Conservation (phyloP, 2,113 vertebrate species). For the Artemisiospiza belli region DNA sequence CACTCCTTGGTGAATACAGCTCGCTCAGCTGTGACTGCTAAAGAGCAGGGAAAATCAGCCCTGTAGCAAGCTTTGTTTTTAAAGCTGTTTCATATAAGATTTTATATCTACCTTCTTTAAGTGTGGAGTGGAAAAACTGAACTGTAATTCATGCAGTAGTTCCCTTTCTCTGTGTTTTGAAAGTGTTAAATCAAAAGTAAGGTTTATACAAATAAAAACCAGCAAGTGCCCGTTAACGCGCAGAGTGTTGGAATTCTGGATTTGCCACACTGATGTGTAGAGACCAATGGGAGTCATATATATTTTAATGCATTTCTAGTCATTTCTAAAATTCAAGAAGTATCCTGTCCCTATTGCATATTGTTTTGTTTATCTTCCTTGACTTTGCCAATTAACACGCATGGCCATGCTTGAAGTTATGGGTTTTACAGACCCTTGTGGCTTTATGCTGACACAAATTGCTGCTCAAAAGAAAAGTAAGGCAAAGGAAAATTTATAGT, state of each 20-base stretch:
- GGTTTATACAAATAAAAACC: slow-evolving; percentile 37
- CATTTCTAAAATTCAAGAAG: slow-evolving; percentile 7
- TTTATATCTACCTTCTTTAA: slow-evolving; percentile 37
- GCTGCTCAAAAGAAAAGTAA: slow-evolving; percentile 13
- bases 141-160: slow-evolving; percentile 12
- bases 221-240: slow-evolving; percentile 7
- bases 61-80: slow-evolving; percentile 37
- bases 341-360: slow-evolving; percentile 7
- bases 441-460: slow-evolving; percentile 45
- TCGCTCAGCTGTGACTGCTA: not conserved
- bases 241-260: slow-evolving; percentile 38
- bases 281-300: slow-evolving; percentile 10
- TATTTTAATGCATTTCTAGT: slow-evolving; percentile 22
- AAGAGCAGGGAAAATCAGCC: not conserved
- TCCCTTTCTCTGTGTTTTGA: slow-evolving; percentile 41
- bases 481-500: slow-evolving; percentile 15
- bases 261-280: slow-evolving; percentile 25
- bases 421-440: slow-evolving; percentile 5
- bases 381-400: slow-evolving; percentile 44
- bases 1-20: not conserved
- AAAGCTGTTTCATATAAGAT: slow-evolving; percentile 39
- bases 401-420: slow-evolving; percentile 28
- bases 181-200: slow-evolving; percentile 52
- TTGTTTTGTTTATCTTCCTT: slow-evolving; percentile 57
- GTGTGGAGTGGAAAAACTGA: slow-evolving; percentile 15